Evolutionary conservation across 1,140 invertebrate species (phyloP), one percentile per base, ranked within the genome.

Genomic region (Drosophila navojoa): DNA sequence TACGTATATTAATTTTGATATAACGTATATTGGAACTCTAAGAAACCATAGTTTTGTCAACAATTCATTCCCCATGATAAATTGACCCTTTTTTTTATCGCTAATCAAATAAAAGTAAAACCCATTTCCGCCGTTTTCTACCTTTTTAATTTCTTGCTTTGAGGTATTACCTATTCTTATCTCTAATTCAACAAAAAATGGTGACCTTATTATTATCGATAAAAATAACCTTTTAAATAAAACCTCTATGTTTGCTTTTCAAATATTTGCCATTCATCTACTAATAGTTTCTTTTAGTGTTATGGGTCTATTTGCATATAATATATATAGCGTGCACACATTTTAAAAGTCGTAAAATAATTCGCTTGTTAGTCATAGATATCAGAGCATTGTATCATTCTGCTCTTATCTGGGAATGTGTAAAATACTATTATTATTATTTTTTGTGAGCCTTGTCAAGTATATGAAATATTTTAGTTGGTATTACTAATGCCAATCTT

Each of bases 261-360:
- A 59, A 53, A 71, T 59, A 66, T 45, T 59, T 59, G 44, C 60
- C 10, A 11, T 38, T 35, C 15, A 50, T 58, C 35, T 6, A 52
- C 22, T 64, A 25, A 10, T 64, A 49, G 44, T 52, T 64, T 44
- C 9, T 45, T 38, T 38, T 38, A 38, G 4, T 35, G 32, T 10
- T 10, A 35, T 35, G 32, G 6, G 7, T 29, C 27, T 29, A 29
- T 29, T 1, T 11, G 35, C 13, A 38, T 38, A 38, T 35, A 29
- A 29, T 29, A 32, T 32, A 32, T 7, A 32, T 32, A 9, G 7
- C 32, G 7, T 32, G 32, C 32, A 9, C 25, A 15, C 9, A 32
- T 62, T 19, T 27, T 52, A 29, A 7, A 29, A 47, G 13, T 42
- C 35, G 5, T 40, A 19, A 47, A 45, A 60, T 15, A 35, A 44